These are phyloP conservation scores for Centropus unirufus DNA, from an alignment of 2,113 vertebrate genomes.

Conservation along the genomic window DNA sequence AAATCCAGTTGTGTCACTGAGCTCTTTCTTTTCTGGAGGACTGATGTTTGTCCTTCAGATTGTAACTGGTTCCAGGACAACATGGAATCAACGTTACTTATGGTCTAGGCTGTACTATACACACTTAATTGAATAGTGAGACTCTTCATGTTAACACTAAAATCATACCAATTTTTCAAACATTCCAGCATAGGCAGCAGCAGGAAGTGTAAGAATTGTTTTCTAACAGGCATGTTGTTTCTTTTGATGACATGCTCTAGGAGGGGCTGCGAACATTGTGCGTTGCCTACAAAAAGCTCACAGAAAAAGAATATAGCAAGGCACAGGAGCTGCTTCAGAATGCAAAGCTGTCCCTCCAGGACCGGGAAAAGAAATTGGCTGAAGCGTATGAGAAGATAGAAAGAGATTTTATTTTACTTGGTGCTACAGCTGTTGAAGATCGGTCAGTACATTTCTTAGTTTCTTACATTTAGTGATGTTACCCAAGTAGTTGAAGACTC, in stretches of 20 bases:
- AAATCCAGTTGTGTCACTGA: background rate
- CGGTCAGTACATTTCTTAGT: constrained; percentile 74
- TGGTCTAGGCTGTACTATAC: background rate
- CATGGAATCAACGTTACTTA: background rate
- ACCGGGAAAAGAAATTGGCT: constrained; percentile 88
- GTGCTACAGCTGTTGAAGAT: constrained; percentile 97
- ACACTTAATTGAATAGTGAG: background rate
- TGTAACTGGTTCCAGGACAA: background rate
- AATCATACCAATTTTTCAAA: background rate
- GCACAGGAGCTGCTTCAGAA: constrained; percentile 78
- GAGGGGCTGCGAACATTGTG: constrained; percentile 94
- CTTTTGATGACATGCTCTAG: constrained; percentile 63
- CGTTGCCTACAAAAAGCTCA: constrained; percentile 89
- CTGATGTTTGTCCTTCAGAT: background rate
- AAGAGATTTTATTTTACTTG: constrained; percentile 89
- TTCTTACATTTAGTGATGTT: background rate
- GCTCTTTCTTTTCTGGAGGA: background rate
- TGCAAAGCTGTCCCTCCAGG: constrained; percentile 90
- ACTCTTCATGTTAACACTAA: background rate
- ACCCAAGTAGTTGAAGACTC: background rate
- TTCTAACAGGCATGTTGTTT: background rate
- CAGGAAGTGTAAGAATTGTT: background rate
- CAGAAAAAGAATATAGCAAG: constrained; percentile 79
- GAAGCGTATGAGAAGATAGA: constrained; percentile 93
- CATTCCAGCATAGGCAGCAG: background rate